Percentiles rank a stretch among this genome's conserved stretches.
These are phyloP conservation scores for Drosophila acutilabella DNA, from an alignment of 2,888 invertebrate species.

Conservation along the genomic window DNA sequence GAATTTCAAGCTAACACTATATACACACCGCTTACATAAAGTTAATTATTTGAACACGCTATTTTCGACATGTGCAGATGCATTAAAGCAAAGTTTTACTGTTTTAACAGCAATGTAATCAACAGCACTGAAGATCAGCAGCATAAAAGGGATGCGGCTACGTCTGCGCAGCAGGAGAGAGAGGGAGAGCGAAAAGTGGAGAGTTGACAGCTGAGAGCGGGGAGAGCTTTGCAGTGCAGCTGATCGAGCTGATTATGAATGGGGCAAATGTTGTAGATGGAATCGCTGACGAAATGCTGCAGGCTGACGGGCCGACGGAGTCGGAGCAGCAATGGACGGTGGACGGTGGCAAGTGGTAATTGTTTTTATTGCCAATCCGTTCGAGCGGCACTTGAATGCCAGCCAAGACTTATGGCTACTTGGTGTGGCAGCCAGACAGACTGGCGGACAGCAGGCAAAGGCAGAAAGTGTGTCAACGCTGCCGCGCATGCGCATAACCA, in stretches of 20 bases:
- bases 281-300: slow-evolving; percentile 71
- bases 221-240: slow-evolving; percentile 17
- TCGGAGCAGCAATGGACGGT: slow-evolving; percentile 5
- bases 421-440: slow-evolving; percentile 40
- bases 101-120: slow-evolving; percentile 12
- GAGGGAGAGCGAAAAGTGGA: background rate
- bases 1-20: background rate
- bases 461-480: slow-evolving; percentile 75
- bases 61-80: background rate
- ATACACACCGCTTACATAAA: background rate
- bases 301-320: slow-evolving; percentile 35
- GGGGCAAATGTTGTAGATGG: slow-evolving; percentile 29
- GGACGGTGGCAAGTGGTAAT: slow-evolving; percentile 66
- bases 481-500: slow-evolving; percentile 72
- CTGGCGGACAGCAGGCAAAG: slow-evolving; percentile 36
- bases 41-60: background rate
- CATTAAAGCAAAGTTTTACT: slow-evolving; percentile 1
- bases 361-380: slow-evolving; percentile 74
- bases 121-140: slow-evolving; percentile 12
- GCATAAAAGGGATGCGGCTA: slow-evolving; percentile 12
- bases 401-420: slow-evolving; percentile 46
- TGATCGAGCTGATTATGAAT: slow-evolving; percentile 39
- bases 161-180: background rate
- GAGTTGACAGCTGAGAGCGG: background rate
- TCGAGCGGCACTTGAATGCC: slow-evolving; percentile 60